Conservation (phyloP, 2,797 vertebrate species). For the Eptatretus atami region DNA sequence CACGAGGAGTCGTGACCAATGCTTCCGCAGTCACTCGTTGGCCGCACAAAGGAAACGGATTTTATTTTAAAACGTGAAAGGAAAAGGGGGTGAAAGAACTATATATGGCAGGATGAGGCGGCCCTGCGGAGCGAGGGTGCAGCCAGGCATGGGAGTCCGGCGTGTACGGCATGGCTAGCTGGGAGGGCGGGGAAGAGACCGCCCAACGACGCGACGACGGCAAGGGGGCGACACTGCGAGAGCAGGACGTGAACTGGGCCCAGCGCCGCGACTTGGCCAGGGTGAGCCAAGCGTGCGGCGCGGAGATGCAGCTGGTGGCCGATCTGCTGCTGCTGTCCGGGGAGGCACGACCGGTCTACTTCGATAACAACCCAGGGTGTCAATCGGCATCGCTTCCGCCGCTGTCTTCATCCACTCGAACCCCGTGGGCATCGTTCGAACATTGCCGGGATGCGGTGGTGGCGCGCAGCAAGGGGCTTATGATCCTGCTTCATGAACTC, state of each 20-base stretch:
- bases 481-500: conserved; percentile 78
- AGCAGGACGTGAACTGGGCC: conserved; percentile 10
- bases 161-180: conserved; percentile 1
- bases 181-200: not conserved
- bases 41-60: conserved; percentile 12
- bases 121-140: not conserved
- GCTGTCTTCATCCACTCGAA: conserved; percentile 30
- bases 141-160: not conserved
- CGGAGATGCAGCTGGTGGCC: conserved; percentile 93
- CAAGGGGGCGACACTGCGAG: conserved; percentile 11
- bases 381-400: not conserved
- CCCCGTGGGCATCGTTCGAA: conserved; percentile 48
- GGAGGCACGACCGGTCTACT: conserved; percentile 49
- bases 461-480: conserved; percentile 77
- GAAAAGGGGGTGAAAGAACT: no score
- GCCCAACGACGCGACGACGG: not conserved
- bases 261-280: conserved; percentile 54
- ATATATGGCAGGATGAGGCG: not conserved
- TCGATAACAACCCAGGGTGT: not conserved
- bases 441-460: conserved; percentile 88
- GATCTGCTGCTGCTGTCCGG: conserved; percentile 82
- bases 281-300: conserved; percentile 59
- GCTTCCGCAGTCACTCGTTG: no score
- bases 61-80: not conserved
- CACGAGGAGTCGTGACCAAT: no score